Conservation (phyloP, 1,140 invertebrate species). For the Diorhabda carinulata region DNA sequence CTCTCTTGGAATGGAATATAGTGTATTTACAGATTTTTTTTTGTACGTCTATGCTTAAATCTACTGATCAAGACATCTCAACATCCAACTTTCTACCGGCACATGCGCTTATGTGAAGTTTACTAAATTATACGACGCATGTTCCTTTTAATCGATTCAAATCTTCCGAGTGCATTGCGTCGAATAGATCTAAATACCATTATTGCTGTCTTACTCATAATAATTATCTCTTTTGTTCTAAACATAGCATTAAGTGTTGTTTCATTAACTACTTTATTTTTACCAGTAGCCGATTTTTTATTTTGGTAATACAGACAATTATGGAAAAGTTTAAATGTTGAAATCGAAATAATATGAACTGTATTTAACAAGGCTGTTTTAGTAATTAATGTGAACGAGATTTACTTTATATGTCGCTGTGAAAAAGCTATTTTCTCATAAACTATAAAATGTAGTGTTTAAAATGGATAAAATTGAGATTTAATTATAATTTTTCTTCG, state of each 20-base stretch:
- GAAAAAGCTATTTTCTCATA: no score
- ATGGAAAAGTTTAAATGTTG: no score
- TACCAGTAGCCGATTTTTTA: no score
- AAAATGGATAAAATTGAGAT: no score
- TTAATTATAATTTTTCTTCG: no score
- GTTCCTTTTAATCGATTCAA: slow-evolving; percentile 11
- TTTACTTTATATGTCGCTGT: no score
- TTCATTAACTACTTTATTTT: not conserved
- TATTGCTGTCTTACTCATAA: not conserved
- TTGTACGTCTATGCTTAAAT: not conserved
- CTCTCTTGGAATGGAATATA: no score
- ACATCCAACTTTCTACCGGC: not conserved
- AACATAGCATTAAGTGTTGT: not conserved
- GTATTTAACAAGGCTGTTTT: no score
- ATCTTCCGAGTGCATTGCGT: slow-evolving; percentile 15
- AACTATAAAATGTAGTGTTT: no score
- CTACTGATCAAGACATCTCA: not conserved
- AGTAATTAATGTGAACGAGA: no score
- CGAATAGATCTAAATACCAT: not conserved
- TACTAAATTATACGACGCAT: not conserved
- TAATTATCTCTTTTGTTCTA: not conserved
- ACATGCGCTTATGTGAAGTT: not conserved
- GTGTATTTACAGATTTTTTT: not conserved
- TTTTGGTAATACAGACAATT: no score
- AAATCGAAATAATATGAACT: no score